Conservation (phyloP, 2,113 vertebrate species). For the Spea bombifrons region DNA sequence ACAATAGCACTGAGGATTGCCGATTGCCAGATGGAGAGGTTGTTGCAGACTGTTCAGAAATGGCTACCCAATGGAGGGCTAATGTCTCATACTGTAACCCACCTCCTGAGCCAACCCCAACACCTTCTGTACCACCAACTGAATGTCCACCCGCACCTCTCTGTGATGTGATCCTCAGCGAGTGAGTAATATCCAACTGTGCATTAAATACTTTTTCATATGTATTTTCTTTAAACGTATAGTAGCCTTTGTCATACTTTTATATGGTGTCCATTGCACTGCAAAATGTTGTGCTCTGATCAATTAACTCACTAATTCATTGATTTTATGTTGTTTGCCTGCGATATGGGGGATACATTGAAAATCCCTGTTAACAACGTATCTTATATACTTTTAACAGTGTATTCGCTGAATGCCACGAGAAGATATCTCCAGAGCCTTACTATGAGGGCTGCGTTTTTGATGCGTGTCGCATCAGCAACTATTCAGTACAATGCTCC, state of each 20-base stretch:
- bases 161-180: conserved; percentile 74
- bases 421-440: conserved; percentile 55
- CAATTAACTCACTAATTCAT: too few species aligned
- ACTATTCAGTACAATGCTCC: conserved; percentile 61
- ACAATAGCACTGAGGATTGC: conserved; percentile 75
- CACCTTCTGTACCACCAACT: conserved; percentile 13
- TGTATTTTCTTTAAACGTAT: too few species aligned
- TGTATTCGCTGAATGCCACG: conserved; percentile 70
- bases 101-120: conserved; percentile 14
- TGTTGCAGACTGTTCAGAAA: conserved; percentile 63
- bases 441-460: conserved; percentile 70
- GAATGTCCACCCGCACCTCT: conserved; percentile 52
- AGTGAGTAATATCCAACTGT: conserved; percentile 64
- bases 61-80: conserved; percentile 72
- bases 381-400: conserved; percentile 56
- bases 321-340: too few species aligned
- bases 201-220: too few species aligned
- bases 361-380: not conserved
- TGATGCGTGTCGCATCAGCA: conserved; percentile 61
- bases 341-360: too few species aligned
- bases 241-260: too few species aligned
- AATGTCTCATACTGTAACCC: conserved; percentile 48
- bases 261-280: too few species aligned
- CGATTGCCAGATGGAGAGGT: conserved; percentile 65
- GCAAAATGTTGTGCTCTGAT: too few species aligned